Conservation (phyloP, 1,140 invertebrate species). For the Drosophila elegans region DNA sequence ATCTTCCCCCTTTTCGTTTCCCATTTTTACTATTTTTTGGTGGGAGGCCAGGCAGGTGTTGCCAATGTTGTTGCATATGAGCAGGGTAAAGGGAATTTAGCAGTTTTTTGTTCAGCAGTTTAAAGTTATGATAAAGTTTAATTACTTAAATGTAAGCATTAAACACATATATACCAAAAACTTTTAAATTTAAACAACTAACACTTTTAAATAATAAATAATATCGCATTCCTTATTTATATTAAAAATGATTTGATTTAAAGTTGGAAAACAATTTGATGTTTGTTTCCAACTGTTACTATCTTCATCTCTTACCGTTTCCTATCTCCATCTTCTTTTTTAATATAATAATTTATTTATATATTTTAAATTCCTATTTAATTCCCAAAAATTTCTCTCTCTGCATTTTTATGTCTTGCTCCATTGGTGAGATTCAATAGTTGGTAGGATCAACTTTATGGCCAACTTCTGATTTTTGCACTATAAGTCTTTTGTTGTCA, state of each 20-base stretch:
- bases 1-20: slow-evolving; percentile 20
- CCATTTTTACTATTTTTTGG: slow-evolving; percentile 2
- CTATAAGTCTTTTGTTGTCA: slow-evolving; percentile 12
- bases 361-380: not conserved
- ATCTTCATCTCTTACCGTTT: no score
- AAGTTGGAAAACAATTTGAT: no score
- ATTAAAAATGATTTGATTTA: no score
- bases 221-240: no score
- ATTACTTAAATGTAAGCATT: not conserved
- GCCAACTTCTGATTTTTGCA: slow-evolving; percentile 14
- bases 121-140: not conserved
- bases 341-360: not conserved
- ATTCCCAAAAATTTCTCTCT: not conserved
- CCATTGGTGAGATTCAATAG: slow-evolving; percentile 3
- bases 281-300: no score
- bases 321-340: no score
- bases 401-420: not conserved
- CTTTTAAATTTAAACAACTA: no score
- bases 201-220: no score
- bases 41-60: slow-evolving; percentile 32
- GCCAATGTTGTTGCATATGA: slow-evolving; percentile 34
- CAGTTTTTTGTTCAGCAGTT: not conserved
- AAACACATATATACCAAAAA: no score
- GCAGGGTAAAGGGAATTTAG: slow-evolving; percentile 9
- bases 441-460: slow-evolving; percentile 12